Evolutionary conservation across 2,888 invertebrate genomes (phyloP).

Genomic region (Zygothrica quintamaculata): DNA sequence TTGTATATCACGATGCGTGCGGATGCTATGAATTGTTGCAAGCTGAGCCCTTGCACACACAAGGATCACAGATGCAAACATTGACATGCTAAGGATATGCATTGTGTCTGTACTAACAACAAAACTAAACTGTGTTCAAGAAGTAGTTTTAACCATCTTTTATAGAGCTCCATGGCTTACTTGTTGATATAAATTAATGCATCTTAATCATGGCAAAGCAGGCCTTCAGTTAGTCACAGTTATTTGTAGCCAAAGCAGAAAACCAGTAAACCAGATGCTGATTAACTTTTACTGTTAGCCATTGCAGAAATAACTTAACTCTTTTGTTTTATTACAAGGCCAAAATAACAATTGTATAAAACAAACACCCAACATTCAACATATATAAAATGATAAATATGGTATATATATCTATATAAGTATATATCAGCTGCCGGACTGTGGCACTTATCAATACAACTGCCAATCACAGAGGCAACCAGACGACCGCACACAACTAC

Average conservation of each 20-base stretch:
- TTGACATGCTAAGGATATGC: slow-evolving; percentile 9
- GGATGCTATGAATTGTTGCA: too few relatives aligned
- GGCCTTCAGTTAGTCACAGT: slow-evolving; percentile 33
- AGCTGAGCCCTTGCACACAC: background rate
- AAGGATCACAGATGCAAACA: slow-evolving; percentile 6
- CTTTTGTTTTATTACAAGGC: slow-evolving; percentile 11
- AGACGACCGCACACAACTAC: slow-evolving; percentile 26
- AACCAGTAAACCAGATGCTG: background rate
- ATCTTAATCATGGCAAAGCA: slow-evolving; percentile 22
- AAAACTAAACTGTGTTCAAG: too few relatives aligned
- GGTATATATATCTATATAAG: background rate
- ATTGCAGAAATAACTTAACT: slow-evolving; percentile 6
- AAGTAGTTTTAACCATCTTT: too few relatives aligned
- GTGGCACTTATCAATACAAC: slow-evolving; percentile 61
- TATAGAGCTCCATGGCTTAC: slow-evolving; percentile 24
- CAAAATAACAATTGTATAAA: background rate
- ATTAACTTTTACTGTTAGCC: slow-evolving; percentile 6
- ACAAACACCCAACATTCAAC: background rate
- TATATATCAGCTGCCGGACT: slow-evolving; percentile 25
- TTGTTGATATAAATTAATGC: background rate
- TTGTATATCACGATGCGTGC: too few relatives aligned
- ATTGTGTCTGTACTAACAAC: slow-evolving; percentile 26
- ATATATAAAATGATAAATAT: slow-evolving; percentile 5
- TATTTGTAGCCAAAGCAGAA: too few relatives aligned
- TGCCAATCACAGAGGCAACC: slow-evolving; percentile 58